A percentile compares a stretch with the other conserved stretches of the same genome.
Evolutionary conservation across 2,113 vertebrate genomes (phyloP).

Genomic region (Onychostruthus taczanowskii): DNA sequence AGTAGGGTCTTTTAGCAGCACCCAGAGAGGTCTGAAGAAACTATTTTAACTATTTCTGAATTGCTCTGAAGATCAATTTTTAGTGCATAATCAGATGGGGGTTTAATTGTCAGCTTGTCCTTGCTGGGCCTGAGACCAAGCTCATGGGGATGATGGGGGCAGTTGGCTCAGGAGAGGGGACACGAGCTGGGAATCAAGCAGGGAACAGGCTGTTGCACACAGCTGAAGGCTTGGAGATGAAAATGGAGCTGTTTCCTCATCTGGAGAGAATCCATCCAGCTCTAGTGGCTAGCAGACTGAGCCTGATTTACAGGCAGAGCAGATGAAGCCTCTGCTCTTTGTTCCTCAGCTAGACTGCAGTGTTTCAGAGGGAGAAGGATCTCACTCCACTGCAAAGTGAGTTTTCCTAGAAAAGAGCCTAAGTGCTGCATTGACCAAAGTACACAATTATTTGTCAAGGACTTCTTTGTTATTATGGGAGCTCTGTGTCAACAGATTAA

Average conservation of each 20-base stretch:
- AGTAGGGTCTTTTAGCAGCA: background rate
- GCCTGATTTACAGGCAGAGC: background rate
- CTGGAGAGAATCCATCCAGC: background rate
- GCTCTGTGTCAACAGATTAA: constrained; percentile 17
- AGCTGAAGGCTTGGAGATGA: background rate
- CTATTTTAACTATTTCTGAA: background rate
- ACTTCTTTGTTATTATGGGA: background rate
- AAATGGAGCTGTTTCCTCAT: background rate
- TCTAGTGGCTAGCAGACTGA: background rate
- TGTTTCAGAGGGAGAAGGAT: background rate
- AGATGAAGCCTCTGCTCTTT: background rate
- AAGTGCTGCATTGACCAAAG: background rate
- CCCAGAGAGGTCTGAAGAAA: background rate
- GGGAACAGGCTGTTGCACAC: background rate
- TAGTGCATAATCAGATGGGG: background rate
- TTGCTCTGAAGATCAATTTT: background rate
- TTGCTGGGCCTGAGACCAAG: background rate
- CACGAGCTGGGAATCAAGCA: background rate
- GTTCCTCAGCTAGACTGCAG: background rate
- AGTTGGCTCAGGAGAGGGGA: background rate
- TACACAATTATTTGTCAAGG: background rate
- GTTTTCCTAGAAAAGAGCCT: background rate
- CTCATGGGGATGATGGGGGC: background rate
- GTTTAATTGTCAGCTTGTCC: background rate
- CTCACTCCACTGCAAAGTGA: background rate